Conservation (phyloP, 2,113 vertebrate genomes). For the Microtus richardsoni region DNA sequence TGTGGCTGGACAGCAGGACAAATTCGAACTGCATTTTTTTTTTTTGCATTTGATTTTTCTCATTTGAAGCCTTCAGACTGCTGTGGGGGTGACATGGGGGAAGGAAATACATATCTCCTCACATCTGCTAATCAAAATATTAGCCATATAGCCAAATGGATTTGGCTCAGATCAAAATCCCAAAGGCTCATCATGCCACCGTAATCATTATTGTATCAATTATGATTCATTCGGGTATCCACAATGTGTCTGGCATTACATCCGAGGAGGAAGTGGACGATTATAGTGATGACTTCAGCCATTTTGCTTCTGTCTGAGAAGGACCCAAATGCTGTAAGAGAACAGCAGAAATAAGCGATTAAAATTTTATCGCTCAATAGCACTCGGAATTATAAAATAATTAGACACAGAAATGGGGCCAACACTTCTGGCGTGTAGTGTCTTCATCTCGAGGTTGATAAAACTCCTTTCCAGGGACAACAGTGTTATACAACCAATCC, state of each 20-base stretch:
- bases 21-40: conserved; percentile 52
- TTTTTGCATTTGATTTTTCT: conserved; percentile 65
- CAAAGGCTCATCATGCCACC: conserved; percentile 32
- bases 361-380: conserved; percentile 54
- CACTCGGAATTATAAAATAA: conserved; percentile 59
- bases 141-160: conserved; percentile 48
- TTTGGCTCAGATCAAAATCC: conserved; percentile 53
- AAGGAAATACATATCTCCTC: conserved; percentile 71
- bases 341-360: conserved; percentile 62
- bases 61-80: conserved; percentile 71
- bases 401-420: conserved; percentile 51
- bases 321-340: conserved; percentile 35
- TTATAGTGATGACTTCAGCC: conserved; percentile 23
- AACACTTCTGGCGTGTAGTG: neutral
- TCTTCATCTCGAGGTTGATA: conserved; percentile 42
- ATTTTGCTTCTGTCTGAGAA: conserved; percentile 59
- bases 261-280: conserved; percentile 53
- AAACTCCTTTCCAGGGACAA: conserved; percentile 29
- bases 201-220: conserved; percentile 62
- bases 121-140: conserved; percentile 74
- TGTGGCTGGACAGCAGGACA: conserved; percentile 49
- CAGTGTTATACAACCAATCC: neutral
- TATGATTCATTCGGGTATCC: conserved; percentile 51
- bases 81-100: conserved; percentile 59
- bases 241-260: conserved; percentile 37